Evolutionary conservation across 2,888 invertebrate genomes (phyloP).

Genomic region (Heliconius charithonia): DNA sequence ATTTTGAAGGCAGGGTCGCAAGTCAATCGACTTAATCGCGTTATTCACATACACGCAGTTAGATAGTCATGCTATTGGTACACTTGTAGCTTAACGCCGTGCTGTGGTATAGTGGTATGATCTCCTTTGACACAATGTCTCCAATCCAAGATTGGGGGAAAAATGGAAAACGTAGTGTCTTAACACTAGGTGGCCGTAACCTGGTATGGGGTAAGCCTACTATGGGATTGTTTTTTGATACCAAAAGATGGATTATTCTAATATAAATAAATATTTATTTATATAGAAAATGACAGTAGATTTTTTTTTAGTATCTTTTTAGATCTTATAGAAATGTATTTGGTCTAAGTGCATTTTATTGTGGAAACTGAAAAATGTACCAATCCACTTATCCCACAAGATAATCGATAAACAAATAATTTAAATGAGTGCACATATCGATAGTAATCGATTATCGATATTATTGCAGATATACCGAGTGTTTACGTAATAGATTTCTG

Average conservation of each 20-base stretch:
- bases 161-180: too few species aligned
- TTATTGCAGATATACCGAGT: constrained; percentile 3
- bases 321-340: background rate
- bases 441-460: constrained; percentile 4
- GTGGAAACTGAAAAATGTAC: background rate
- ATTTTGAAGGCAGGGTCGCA: constrained; percentile 20
- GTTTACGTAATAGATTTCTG: constrained; percentile 3
- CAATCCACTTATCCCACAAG: background rate
- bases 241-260: too few species aligned
- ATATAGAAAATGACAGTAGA: too few species aligned
- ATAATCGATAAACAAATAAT: background rate
- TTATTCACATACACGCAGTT: constrained; percentile 10
- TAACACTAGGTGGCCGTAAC: too few species aligned
- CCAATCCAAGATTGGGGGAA: background rate
- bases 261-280: background rate
- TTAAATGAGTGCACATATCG: background rate
- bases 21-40: constrained; percentile 30
- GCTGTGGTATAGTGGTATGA: background rate
- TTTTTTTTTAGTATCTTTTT: background rate
- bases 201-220: too few species aligned
- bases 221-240: too few species aligned
- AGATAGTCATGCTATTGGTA: background rate
- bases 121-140: background rate
- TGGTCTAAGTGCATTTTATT: background rate
- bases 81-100: background rate